These are phyloP conservation scores for Thecocarcelia acutangulata DNA, from an alignment of 2,888 invertebrate genomes.

Conservation along the genomic window DNA sequence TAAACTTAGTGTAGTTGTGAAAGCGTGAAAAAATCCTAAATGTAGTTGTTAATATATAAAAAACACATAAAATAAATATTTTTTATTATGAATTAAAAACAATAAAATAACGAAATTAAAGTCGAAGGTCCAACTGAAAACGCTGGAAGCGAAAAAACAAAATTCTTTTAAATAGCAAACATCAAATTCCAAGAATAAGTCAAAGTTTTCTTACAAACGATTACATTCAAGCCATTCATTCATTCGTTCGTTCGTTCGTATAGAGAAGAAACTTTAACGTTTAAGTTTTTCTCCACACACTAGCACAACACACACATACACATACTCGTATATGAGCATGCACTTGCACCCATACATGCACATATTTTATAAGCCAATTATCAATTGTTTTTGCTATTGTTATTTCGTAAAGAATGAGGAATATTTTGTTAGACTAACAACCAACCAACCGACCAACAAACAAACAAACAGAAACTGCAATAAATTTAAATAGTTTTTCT, in stretches of 20 bases:
- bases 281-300: conserved; percentile 16
- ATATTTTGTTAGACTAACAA: conserved; percentile 36
- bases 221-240: not conserved
- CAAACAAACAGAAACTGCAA: conserved; percentile 56
- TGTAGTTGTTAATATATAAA: not conserved
- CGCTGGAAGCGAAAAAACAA: not conserved
- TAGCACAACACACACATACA: too few species aligned
- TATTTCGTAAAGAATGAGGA: conserved; percentile 24
- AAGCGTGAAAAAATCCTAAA: not conserved
- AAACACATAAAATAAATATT: not conserved
- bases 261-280: not conserved
- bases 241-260: too few species aligned
- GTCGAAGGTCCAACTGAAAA: too few species aligned
- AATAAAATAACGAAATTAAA: too few species aligned
- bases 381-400: conserved; percentile 57
- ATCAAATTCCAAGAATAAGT: conserved; percentile 2
- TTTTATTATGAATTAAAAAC: not conserved
- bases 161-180: not conserved
- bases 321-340: too few species aligned
- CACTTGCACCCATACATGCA: too few species aligned
- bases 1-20: not conserved
- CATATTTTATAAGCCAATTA: conserved; percentile 58
- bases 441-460: conserved; percentile 5
- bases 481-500: conserved; percentile 67
- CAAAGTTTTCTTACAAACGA: conserved; percentile 13